These are phyloP conservation scores for Isurus oxyrinchus DNA, from an alignment of 2,113 vertebrate genomes.

Conservation along the genomic window DNA sequence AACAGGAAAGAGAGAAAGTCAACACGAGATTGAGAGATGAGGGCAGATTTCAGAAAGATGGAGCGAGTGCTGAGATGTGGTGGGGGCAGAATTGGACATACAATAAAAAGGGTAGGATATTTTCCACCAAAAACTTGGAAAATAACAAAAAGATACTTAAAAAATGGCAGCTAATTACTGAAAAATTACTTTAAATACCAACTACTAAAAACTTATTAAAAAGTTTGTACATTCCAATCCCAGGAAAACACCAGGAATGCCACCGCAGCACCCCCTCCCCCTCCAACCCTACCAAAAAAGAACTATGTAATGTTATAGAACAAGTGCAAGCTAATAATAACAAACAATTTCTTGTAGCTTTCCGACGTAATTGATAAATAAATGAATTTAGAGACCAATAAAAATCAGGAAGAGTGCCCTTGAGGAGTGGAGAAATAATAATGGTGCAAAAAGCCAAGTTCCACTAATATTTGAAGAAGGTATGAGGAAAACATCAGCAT, in stretches of 20 bases:
- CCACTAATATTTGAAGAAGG: not conserved
- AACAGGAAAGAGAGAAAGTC: not conserved
- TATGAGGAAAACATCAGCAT: not conserved
- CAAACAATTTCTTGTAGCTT: not conserved
- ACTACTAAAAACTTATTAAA: not conserved
- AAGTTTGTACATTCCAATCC: not conserved
- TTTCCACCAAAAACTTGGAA: not conserved
- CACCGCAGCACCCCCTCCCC: no score
- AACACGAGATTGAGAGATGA: not conserved
- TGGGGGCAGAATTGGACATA: not conserved
- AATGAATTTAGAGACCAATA: not conserved
- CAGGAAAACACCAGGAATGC: not conserved
- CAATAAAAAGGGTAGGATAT: not conserved
- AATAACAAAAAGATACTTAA: not conserved
- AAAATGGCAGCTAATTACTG: not conserved
- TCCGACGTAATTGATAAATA: not conserved
- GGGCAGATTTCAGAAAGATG: not conserved
- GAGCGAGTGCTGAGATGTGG: not conserved
- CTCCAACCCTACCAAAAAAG: no score
- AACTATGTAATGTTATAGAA: no score
- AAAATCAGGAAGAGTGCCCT: not conserved
- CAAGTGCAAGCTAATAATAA: no score
- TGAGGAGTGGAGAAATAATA: not conserved
- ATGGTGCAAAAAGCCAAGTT: not conserved
- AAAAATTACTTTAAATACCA: not conserved